A percentile compares a stretch with the other conserved stretches of the same genome.
Evolutionary conservation across 2,888 invertebrate genomes (phyloP).

Genomic region (Halictus quadricinctus): DNA sequence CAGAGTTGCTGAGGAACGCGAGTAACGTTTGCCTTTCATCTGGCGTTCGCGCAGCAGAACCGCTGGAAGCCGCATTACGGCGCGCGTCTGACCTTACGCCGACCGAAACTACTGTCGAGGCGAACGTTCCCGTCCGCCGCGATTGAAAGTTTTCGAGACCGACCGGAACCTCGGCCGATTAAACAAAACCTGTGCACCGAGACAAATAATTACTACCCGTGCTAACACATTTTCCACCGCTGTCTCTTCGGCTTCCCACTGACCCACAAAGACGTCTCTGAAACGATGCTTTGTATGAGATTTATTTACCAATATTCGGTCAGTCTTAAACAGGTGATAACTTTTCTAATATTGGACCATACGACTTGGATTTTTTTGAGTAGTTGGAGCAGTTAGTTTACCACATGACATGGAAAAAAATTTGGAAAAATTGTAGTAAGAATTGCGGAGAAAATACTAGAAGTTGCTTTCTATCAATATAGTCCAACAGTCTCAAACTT

Average conservation of each 20-base stretch:
- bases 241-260: neutral
- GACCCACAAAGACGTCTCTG: neutral
- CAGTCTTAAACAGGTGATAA: too few species aligned
- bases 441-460: too few species aligned
- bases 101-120: constrained; percentile 41
- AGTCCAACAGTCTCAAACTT: too few species aligned
- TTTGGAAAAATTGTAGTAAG: too few species aligned
- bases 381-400: too few species aligned
- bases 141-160: constrained; percentile 41
- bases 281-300: too few species aligned
- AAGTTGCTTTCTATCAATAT: too few species aligned
- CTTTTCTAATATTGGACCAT: too few species aligned
- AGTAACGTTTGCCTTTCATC: constrained; percentile 8
- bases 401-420: too few species aligned
- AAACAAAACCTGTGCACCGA: neutral
- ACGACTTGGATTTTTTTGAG: too few species aligned
- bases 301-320: too few species aligned
- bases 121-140: constrained; percentile 23
- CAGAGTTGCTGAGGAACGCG: constrained; percentile 17
- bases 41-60: constrained; percentile 20
- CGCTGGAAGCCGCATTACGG: constrained; percentile 35
- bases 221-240: neutral
- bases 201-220: constrained; percentile 11
- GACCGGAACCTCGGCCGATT: constrained; percentile 27
- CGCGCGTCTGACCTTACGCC: constrained; percentile 35